Percentiles rank a stretch among this genome's conserved stretches.
Evolutionary conservation across 2,888 invertebrate species (phyloP).

Genomic region (Choristoneura rosaceana): DNA sequence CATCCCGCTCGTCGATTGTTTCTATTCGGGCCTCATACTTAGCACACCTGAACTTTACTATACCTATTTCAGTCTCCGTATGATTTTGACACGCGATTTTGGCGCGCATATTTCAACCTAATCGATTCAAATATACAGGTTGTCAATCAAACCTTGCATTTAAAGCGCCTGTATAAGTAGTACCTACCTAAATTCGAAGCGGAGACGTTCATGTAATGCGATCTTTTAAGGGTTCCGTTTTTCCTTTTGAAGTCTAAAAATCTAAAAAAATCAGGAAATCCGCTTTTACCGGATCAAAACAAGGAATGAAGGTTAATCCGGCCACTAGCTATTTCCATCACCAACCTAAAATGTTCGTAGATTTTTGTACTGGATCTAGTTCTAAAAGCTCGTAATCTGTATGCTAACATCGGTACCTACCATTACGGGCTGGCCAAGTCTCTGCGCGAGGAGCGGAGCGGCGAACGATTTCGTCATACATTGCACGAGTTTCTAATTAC

Average conservation of each 20-base stretch:
- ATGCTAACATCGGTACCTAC: conserved; percentile 8
- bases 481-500: no score
- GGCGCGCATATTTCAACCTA: no score
- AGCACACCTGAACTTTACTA: conserved; percentile 7
- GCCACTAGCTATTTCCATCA: not conserved
- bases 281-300: not conserved
- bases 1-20: conserved; percentile 19
- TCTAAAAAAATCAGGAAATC: no score
- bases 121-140: no score
- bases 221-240: not conserved
- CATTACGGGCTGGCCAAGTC: not conserved
- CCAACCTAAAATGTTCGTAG: not conserved
- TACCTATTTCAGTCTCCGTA: not conserved
- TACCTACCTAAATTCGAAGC: no score
- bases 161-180: no score
- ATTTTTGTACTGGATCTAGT: not conserved
- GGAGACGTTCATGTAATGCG: no score
- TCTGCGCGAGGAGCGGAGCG: no score
- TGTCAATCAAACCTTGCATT: no score
- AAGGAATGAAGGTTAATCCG: not conserved
- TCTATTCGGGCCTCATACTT: conserved; percentile 15
- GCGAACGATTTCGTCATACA: no score
- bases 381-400: conserved; percentile 11
- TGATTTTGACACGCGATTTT: no score
- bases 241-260: no score